A percentile compares a stretch with the other conserved stretches of the same genome.
Conservation (phyloP, 2,888 invertebrate species). For the Acleris emargana region DNA sequence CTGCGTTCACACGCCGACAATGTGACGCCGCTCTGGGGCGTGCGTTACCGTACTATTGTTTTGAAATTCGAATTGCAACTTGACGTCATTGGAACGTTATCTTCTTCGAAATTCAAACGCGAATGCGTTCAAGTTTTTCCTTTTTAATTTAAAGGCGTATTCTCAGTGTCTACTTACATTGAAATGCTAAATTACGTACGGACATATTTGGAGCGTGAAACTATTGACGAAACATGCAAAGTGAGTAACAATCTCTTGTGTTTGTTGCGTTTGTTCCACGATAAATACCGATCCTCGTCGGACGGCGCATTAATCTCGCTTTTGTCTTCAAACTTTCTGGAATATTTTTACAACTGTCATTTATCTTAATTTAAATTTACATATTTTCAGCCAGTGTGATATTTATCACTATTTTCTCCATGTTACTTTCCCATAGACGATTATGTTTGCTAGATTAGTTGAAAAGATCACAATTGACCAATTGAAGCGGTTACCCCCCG, state of each 20-base stretch:
- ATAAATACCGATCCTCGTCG: slow-evolving; percentile 73
- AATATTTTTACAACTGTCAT: slow-evolving; percentile 23
- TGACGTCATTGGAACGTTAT: slow-evolving; percentile 70
- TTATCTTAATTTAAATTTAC: slow-evolving; percentile 15
- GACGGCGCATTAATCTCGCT: slow-evolving; percentile 68
- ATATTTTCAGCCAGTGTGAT: slow-evolving; percentile 7
- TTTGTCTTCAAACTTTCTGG: slow-evolving; percentile 17
- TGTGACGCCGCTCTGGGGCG: slow-evolving; percentile 45
- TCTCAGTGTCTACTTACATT: slow-evolving; percentile 71
- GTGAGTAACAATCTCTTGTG: slow-evolving; percentile 81
- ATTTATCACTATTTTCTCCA: neutral
- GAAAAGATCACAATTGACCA: slow-evolving; percentile 35
- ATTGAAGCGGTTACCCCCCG: slow-evolving; percentile 39
- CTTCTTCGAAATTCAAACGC: slow-evolving; percentile 58
- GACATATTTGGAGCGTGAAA: slow-evolving; percentile 78
- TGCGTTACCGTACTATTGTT: slow-evolving; percentile 74
- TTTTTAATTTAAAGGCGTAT: slow-evolving; percentile 36
- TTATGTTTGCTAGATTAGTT: slow-evolving; percentile 22
- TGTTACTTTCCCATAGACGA: slow-evolving; percentile 10
- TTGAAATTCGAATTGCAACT: slow-evolving; percentile 64
- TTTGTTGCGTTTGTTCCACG: slow-evolving; percentile 76
- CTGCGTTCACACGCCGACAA: slow-evolving; percentile 71
- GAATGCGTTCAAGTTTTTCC: slow-evolving; percentile 17
- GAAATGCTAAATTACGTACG: slow-evolving; percentile 52
- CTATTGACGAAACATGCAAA: slow-evolving; percentile 83